A percentile compares a stretch with the other conserved stretches of the same genome.
These are phyloP conservation scores for Morbakka virulenta DNA, from an alignment of 30 jellyfish, hydroid and myxozoan species.

Conservation along the genomic window DNA sequence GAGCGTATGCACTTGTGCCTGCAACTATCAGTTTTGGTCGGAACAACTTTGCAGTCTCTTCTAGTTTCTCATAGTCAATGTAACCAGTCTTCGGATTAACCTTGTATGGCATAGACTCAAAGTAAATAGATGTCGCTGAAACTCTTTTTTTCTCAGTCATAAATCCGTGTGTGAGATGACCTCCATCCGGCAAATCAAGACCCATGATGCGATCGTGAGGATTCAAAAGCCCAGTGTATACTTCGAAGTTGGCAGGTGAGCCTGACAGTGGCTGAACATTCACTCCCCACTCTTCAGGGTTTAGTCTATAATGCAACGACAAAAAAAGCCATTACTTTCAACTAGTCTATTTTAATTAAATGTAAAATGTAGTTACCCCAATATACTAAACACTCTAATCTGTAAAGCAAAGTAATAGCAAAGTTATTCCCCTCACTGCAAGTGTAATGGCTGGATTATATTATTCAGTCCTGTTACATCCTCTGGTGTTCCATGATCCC, in stretches of 20 bases:
- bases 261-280: constrained; percentile 99
- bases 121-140: constrained; percentile 95
- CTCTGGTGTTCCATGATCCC: too few relatives aligned
- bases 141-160: constrained; percentile 84
- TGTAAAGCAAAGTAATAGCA: too few relatives aligned
- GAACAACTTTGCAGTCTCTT: constrained; percentile 75
- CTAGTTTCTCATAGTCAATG: constrained; percentile 85
- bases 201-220: constrained; percentile 99
- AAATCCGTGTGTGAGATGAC: constrained; percentile 97
- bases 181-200: constrained; percentile 98
- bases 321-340: too few relatives aligned
- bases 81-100: constrained; percentile 87
- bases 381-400: too few relatives aligned
- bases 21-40: constrained; percentile 86
- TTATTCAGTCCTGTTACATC: too few relatives aligned
- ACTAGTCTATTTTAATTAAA: too few relatives aligned
- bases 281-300: constrained; percentile 92
- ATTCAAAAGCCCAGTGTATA: constrained; percentile 85
- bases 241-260: constrained; percentile 97
- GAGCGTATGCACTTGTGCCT: constrained; percentile 95
- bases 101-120: constrained; percentile 96
- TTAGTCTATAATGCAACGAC: too few relatives aligned
- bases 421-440: too few relatives aligned
- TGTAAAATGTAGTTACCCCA: too few relatives aligned
- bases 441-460: too few relatives aligned